These are phyloP conservation scores for Mastomys coucha DNA, from an alignment of 2,113 vertebrate genomes.

Conservation along the genomic window DNA sequence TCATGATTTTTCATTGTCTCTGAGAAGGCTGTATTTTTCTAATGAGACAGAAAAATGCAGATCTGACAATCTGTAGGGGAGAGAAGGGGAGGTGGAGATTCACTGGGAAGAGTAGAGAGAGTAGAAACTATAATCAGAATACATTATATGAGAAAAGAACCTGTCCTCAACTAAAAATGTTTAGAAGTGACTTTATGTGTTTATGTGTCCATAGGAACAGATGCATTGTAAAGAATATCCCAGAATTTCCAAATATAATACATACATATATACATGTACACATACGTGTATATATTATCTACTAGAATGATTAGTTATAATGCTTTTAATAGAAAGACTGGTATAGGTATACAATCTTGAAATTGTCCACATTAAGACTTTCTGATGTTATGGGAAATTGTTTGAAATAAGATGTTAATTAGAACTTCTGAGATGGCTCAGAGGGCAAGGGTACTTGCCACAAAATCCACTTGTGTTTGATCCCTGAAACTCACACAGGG, in stretches of 20 bases:
- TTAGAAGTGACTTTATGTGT: background rate
- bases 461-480: background rate
- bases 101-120: background rate
- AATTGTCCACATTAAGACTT: background rate
- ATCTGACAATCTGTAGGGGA: background rate
- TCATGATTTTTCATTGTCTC: too few relatives aligned
- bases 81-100: background rate
- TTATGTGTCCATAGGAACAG: background rate
- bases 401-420: background rate
- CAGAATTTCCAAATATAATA: background rate
- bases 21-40: background rate
- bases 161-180: background rate
- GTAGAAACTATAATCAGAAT: background rate
- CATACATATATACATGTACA: too few relatives aligned
- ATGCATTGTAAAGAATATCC: background rate
- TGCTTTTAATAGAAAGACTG: background rate
- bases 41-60: background rate
- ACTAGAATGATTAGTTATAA: background rate
- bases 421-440: background rate
- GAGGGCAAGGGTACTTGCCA: background rate
- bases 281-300: background rate
- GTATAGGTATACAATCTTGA: slow-evolving; percentile 14
- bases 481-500: background rate
- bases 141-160: background rate
- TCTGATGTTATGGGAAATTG: background rate